These are phyloP conservation scores for Dasysyrphus tricinctus DNA, from an alignment of 2,888 invertebrate species.

Conservation along the genomic window DNA sequence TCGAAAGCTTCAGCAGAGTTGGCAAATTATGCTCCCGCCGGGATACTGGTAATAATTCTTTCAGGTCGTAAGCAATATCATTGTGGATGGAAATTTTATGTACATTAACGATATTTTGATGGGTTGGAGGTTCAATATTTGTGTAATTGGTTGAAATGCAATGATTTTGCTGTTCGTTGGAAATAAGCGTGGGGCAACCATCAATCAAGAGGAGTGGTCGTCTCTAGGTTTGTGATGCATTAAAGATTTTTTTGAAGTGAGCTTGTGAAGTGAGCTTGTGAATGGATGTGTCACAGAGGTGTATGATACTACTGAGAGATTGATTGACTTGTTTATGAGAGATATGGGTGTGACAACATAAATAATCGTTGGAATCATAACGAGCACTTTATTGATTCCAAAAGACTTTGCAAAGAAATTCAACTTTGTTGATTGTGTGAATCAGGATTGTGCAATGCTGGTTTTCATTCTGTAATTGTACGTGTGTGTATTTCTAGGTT, in stretches of 20 bases:
- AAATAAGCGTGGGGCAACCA: neutral
- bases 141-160: constrained; percentile 40
- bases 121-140: constrained; percentile 34
- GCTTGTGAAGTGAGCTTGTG: neutral
- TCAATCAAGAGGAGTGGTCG: constrained; percentile 45
- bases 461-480: neutral
- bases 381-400: neutral
- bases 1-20: constrained; percentile 40
- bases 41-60: neutral
- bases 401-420: neutral
- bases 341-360: constrained; percentile 14
- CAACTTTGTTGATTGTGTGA: neutral
- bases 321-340: constrained; percentile 11
- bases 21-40: neutral
- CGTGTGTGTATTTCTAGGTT: too few relatives aligned
- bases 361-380: neutral
- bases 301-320: neutral
- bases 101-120: constrained; percentile 29
- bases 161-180: neutral
- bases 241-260: neutral
- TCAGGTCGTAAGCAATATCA: neutral
- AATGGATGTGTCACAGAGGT: constrained; percentile 1
- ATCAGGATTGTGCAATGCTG: neutral
- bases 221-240: constrained; percentile 2
- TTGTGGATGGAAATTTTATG: constrained; percentile 31